Conservation (phyloP, 2,888 invertebrate genomes). For the Spisula solida region DNA sequence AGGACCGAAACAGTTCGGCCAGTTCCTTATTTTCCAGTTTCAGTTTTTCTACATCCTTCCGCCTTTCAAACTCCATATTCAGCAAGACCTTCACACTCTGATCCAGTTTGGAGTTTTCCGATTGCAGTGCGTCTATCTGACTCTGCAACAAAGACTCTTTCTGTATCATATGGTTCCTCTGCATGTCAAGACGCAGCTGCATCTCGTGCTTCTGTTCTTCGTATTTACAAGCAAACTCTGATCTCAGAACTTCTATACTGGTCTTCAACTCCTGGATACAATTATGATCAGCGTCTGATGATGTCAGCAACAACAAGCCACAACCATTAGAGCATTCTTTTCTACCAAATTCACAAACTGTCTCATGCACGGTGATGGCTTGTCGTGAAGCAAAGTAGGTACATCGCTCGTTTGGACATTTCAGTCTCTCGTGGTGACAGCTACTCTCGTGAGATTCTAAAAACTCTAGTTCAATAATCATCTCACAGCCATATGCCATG, state of each 20-base stretch:
- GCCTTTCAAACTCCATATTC: slow-evolving; percentile 77
- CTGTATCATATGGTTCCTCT: slow-evolving; percentile 83
- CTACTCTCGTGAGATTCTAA: slow-evolving; percentile 75
- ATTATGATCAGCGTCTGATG: slow-evolving; percentile 78
- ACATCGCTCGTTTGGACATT: slow-evolving; percentile 80
- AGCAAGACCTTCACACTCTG: slow-evolving; percentile 77
- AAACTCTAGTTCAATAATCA: slow-evolving; percentile 75
- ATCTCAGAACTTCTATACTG: slow-evolving; percentile 78
- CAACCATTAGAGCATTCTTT: slow-evolving; percentile 81
- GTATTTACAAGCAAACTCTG: slow-evolving; percentile 80
- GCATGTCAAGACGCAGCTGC: slow-evolving; percentile 82
- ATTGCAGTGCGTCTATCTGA: slow-evolving; percentile 79
- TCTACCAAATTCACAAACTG: slow-evolving; percentile 71
- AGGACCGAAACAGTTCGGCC: slow-evolving; percentile 71
- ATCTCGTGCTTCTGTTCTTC: slow-evolving; percentile 82
- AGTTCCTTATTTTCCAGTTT: slow-evolving; percentile 79
- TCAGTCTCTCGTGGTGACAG: slow-evolving; percentile 73
- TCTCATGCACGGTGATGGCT: slow-evolving; percentile 73
- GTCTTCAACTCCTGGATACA: slow-evolving; percentile 82
- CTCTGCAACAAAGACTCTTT: slow-evolving; percentile 79
- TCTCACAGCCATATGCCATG: slow-evolving; percentile 75
- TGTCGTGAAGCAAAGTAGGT: slow-evolving; percentile 63
- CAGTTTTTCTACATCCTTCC: slow-evolving; percentile 78
- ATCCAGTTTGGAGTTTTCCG: slow-evolving; percentile 74
- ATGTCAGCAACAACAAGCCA: slow-evolving; percentile 74